Conservation (phyloP, 2,888 invertebrate species). For the Oligia fasciuncula region DNA sequence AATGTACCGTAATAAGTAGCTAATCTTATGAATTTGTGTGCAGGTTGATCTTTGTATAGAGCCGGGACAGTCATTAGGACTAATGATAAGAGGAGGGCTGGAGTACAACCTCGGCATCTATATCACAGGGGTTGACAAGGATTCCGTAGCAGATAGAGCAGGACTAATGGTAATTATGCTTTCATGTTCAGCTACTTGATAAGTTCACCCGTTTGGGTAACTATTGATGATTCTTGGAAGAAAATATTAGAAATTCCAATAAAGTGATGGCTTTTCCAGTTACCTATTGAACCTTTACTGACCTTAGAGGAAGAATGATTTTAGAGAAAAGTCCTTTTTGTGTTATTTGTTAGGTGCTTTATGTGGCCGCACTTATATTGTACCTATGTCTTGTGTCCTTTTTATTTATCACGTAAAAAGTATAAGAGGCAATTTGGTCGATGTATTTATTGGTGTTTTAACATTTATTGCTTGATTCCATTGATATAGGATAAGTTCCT, state of each 20-base stretch:
- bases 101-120: constrained; percentile 99
- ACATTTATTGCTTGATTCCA: not conserved
- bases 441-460: constrained; percentile 7
- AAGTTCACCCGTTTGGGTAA: constrained; percentile 5
- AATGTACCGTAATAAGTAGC: constrained; percentile 42
- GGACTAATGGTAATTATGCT: constrained; percentile 93
- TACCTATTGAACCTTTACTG: not conserved
- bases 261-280: not conserved
- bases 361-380: not conserved
- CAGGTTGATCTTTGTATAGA: constrained; percentile 96
- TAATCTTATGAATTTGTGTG: constrained; percentile 63
- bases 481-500: too few species aligned
- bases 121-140: constrained; percentile 98
- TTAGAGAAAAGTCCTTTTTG: not conserved
- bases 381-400: not conserved
- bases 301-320: not conserved
- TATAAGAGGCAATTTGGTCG: constrained; percentile 5
- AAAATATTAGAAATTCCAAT: constrained; percentile 9
- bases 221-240: constrained; percentile 1
- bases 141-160: constrained; percentile 97
- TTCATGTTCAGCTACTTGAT: constrained; percentile 21
- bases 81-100: constrained; percentile 98
- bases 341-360: not conserved
- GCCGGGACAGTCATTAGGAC: constrained; percentile 96
- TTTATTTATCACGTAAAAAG: constrained; percentile 6